Evolutionary conservation across 2,797 vertebrate genomes (phyloP), one percentile per base, ranked within the genome.

Genomic region (Sebastes alutus): DNA sequence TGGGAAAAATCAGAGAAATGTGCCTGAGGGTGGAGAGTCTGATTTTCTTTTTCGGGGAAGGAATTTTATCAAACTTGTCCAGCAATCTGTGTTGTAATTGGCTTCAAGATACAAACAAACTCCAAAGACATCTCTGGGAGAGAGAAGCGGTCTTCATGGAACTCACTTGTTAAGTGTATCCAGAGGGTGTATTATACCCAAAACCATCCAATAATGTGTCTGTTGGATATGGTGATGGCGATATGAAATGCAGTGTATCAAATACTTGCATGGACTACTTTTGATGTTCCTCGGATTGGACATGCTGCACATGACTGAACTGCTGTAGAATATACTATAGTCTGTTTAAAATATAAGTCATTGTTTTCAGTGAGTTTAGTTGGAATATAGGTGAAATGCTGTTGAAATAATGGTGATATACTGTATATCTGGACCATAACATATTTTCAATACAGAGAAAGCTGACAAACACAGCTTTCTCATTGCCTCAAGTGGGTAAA

Each of bases 1-100:
- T 35, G 49, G 38, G 46, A 49, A 56, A 80, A 85, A 85, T 85
- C 80, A 61, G 42, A 81, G 20, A 6, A 72, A 77, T 38, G 56
- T 33, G 80, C 82, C 65, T n/a, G 3, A 58, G 83, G 86, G 70
- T 81, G 4, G 14, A 72, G 83, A 85, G 66, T 60, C 60, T 63
- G 14, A 61, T 85, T 77, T 68, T 38, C 7, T n/a, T 78, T 79
- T 87, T 63, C 9, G 54, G 14, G 30, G 27, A 65, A 72, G 10
- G 2, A 49, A 29, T 82, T 81, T 85, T 82, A 88, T 85, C 82
- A 72, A 67, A 87, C 68, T 75, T 80, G 63, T 87, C 76, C 84
- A 88, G 85, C 78, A 25, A 87, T 86, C 63, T 77, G 60, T 78
- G 70, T 80, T 81, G 71, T 90, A 84, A 92, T 83, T 92, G 81